Percentiles rank a stretch among this genome's conserved stretches.
phyloP scores from a whole-genome alignment of 2,888 invertebrate species.

The Drosophila vallismaia region DNA sequence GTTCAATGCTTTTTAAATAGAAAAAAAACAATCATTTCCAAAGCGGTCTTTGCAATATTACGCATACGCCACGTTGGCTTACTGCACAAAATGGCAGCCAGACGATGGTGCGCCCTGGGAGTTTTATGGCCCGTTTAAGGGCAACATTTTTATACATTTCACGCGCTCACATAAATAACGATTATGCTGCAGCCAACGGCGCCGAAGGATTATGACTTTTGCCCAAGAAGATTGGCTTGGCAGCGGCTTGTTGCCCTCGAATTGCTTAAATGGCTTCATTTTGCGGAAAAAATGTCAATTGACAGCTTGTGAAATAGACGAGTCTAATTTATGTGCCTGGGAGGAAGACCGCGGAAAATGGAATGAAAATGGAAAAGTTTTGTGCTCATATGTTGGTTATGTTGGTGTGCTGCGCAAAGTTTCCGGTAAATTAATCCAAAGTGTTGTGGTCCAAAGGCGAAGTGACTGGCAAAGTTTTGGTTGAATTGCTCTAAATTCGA shows the following conservation, averaged over 20 bases:
- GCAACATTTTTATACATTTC: conserved; percentile 75
- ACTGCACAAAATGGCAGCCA: conserved; percentile 31
- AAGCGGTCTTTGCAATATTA: conserved; percentile 49
- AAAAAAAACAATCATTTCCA: conserved; percentile 52
- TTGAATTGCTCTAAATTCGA: conserved; percentile 57
- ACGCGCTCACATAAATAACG: conserved; percentile 76
- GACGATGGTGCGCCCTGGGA: conserved; percentile 8
- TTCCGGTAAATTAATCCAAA: conserved; percentile 76
- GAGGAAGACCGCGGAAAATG: conserved; percentile 32
- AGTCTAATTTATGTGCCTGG: conserved; percentile 48
- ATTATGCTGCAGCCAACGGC: conserved; percentile 53
- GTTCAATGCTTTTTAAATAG: conserved; percentile 61
- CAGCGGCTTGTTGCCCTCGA: conserved; percentile 26
- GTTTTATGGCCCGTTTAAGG: conserved; percentile 67
- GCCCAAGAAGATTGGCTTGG: conserved; percentile 58
- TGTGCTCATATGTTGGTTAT: conserved; percentile 19
- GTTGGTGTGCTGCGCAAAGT: conserved; percentile 39
- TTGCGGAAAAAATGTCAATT: conserved; percentile 63
- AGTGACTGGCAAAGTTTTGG: conserved; percentile 64
- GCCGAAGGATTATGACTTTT: conserved; percentile 42
- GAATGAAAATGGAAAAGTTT: conserved; percentile 58
- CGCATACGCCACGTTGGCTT: conserved; percentile 57
- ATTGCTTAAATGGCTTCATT: conserved; percentile 72
- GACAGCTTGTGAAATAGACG: conserved; percentile 44
- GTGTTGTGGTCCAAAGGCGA: conserved; percentile 56